Evolutionary conservation across 1,140 invertebrate genomes (phyloP).

Genomic region (Hylaeus anthracinus): DNA sequence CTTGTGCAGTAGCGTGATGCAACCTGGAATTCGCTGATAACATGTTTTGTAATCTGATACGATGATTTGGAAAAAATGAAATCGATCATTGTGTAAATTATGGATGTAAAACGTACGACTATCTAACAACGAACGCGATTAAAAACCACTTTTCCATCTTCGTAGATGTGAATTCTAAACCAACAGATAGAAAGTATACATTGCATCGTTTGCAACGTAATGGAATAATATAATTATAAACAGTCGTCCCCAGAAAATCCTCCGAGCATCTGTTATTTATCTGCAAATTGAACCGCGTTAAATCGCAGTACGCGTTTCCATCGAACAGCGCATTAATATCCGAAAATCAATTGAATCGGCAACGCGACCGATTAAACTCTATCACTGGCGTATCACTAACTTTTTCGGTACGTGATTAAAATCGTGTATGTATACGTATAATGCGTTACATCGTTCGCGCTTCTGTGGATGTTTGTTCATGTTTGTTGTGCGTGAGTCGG

Average conservation of each 20-base stretch:
- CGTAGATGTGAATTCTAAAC: not conserved
- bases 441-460: not conserved
- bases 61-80: too few relatives aligned
- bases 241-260: not conserved
- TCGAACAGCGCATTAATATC: constrained; percentile 51
- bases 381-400: constrained; percentile 54
- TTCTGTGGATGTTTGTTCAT: not conserved
- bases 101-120: too few relatives aligned
- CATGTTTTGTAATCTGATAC: too few relatives aligned
- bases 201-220: not conserved
- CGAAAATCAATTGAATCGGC: constrained; percentile 54
- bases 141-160: too few relatives aligned
- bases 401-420: constrained; percentile 21
- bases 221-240: constrained; percentile 23
- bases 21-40: too few relatives aligned
- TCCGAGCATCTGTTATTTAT: constrained; percentile 37
- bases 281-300: constrained; percentile 53
- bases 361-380: constrained; percentile 53
- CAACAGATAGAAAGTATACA: not conserved
- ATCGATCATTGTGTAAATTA: too few relatives aligned
- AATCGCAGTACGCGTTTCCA: constrained; percentile 35
- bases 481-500: not conserved
- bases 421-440: constrained; percentile 16
- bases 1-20: not conserved
- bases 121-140: too few relatives aligned